Conservation (phyloP, 2,113 vertebrate species). For the Accipiter cooperii region DNA sequence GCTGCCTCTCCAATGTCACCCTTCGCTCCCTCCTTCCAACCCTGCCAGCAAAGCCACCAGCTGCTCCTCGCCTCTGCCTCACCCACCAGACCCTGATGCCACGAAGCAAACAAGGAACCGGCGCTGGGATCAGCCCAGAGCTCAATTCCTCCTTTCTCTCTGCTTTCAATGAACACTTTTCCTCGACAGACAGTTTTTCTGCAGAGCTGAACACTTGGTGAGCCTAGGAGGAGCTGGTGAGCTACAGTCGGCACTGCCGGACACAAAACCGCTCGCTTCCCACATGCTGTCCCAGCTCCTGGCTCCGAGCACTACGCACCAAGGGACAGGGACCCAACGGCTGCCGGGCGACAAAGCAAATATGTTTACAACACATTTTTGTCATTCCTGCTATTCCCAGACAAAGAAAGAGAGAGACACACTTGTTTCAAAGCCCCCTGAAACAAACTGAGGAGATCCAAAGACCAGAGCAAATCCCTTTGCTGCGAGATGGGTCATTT, state of each 20-base stretch:
- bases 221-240: not conserved
- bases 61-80: not conserved
- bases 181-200: accelerated
- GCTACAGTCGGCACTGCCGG: not conserved
- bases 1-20: not conserved
- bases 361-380: not conserved
- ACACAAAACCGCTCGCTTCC: too few relatives aligned
- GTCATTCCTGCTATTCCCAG: too few relatives aligned
- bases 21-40: not conserved
- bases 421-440: too few relatives aligned
- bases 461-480: too few relatives aligned
- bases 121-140: not conserved
- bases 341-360: not conserved
- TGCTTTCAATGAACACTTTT: not conserved
- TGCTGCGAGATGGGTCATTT: too few relatives aligned
- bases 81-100: not conserved
- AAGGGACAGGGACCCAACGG: not conserved
- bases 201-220: not conserved
- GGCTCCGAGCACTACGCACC: not conserved
- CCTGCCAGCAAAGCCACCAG: not conserved
- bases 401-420: too few relatives aligned
- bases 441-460: too few relatives aligned
- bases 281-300: not conserved
- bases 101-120: accelerated
- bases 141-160: not conserved